Percentiles rank a stretch among this genome's conserved stretches.
Conservation (phyloP, 1,140 invertebrate species). For the Papilio helenus region DNA sequence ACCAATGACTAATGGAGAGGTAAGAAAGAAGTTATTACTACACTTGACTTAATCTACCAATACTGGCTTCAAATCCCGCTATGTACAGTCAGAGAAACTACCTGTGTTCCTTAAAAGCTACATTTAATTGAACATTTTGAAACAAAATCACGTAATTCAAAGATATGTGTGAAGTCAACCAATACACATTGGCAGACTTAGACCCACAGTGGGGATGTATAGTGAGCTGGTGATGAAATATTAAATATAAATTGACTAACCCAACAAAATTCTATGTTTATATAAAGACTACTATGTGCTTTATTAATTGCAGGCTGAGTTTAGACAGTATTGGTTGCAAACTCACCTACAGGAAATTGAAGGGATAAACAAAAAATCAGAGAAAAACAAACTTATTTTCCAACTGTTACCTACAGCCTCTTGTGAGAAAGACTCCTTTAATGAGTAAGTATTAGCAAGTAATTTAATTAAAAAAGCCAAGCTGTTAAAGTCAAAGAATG, state of each 20-base stretch:
- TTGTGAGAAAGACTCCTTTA: conserved; percentile 59
- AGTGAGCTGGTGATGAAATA: too few species aligned
- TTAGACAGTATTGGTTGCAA: conserved; percentile 90
- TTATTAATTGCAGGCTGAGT: conserved; percentile 86
- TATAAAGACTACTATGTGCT: neutral
- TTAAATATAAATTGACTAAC: too few species aligned
- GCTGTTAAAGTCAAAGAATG: too few species aligned
- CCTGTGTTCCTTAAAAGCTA: too few species aligned
- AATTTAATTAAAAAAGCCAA: neutral
- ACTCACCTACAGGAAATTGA: conserved; percentile 86
- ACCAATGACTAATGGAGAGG: conserved; percentile 90
- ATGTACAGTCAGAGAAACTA: too few species aligned
- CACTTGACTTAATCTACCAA: too few species aligned
- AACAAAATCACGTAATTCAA: too few species aligned
- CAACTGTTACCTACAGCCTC: conserved; percentile 62
- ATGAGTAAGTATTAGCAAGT: conserved; percentile 60
- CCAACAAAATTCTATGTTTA: conserved; percentile 10
- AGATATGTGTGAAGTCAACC: too few species aligned
- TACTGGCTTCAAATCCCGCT: too few species aligned
- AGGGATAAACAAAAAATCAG: conserved; percentile 68
- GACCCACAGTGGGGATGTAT: too few species aligned
- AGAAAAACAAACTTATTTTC: conserved; percentile 80
- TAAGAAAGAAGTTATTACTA: conserved; percentile 70
- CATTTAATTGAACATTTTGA: too few species aligned
- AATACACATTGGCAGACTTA: too few species aligned